These are phyloP conservation scores for Tribolium freemani DNA, from an alignment of 2,888 invertebrate species.

Conservation along the genomic window DNA sequence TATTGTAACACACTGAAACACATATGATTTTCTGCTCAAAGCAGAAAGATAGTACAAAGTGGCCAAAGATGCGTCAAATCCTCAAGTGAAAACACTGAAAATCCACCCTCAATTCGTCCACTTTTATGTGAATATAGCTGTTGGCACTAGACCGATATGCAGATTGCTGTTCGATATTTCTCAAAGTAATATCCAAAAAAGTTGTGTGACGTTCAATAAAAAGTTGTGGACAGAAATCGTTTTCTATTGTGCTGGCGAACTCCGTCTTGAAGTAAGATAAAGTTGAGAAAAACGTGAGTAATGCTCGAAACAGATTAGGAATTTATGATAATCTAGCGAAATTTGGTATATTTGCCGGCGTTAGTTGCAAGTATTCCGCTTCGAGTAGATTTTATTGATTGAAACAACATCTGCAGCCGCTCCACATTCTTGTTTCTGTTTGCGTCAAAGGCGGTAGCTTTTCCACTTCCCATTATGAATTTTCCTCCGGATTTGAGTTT, in stretches of 20 bases:
- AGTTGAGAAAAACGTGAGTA: not conserved
- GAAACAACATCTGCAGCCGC: constrained; percentile 15
- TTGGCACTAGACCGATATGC: not conserved
- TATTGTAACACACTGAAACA: too few relatives aligned
- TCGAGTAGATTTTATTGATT: constrained; percentile 1
- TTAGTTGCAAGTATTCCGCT: not conserved
- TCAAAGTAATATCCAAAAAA: not conserved
- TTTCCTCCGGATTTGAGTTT: constrained; percentile 21
- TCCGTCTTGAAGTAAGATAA: not conserved
- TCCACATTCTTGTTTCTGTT: constrained; percentile 25
- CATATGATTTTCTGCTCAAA: not conserved
- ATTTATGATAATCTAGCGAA: not conserved
- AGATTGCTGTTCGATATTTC: not conserved
- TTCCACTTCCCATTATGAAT: constrained; percentile 26
- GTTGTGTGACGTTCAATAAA: not conserved
- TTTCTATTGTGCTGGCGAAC: not conserved
- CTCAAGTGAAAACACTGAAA: not conserved
- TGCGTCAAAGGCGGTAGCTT: constrained; percentile 22
- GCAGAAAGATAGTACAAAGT: not conserved
- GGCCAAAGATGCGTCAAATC: not conserved
- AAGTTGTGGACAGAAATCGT: not conserved
- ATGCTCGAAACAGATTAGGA: not conserved
- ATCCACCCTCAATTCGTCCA: not conserved
- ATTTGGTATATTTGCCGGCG: not conserved
- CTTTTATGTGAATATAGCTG: not conserved